phyloP scores from a whole-genome alignment of 2,113 vertebrate genomes.

The Empidonax alnorum region DNA sequence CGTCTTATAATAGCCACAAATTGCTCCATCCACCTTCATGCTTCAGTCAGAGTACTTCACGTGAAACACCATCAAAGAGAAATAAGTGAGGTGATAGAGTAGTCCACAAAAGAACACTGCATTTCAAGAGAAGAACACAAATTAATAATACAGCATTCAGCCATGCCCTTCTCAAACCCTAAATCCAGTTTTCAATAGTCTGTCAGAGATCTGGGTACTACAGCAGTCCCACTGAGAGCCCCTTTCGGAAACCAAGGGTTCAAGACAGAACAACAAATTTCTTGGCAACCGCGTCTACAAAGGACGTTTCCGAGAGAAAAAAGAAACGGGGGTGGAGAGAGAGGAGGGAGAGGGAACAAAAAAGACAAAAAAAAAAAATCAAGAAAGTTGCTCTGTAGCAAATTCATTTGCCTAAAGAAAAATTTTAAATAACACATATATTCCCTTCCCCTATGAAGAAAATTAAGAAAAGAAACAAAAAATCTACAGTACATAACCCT shows the following conservation, averaged over 20 bases:
- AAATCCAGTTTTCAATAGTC: not conserved
- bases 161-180: not conserved
- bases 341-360: not conserved
- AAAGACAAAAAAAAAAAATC: not conserved
- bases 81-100: rapidly evolving
- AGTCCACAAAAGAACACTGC: not conserved
- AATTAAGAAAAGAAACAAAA: not conserved
- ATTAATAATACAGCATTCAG: rapidly evolving
- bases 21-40: not conserved
- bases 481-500: not conserved
- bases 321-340: rapidly evolving
- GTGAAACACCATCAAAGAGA: not conserved
- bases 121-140: not conserved
- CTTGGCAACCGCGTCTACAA: not conserved
- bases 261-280: not conserved
- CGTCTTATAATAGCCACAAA: rapidly evolving
- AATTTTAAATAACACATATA: not conserved
- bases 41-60: rapidly evolving
- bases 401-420: not conserved
- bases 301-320: not conserved
- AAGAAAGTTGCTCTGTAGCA: not conserved
- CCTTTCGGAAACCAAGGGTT: not conserved
- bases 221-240: not conserved
- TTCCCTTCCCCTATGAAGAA: not conserved
- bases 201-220: too few species aligned